A percentile compares a stretch with the other conserved stretches of the same genome.
These are phyloP conservation scores for Bufotes viridis DNA, from an alignment of 2,797 vertebrate genomes.

Conservation along the genomic window DNA sequence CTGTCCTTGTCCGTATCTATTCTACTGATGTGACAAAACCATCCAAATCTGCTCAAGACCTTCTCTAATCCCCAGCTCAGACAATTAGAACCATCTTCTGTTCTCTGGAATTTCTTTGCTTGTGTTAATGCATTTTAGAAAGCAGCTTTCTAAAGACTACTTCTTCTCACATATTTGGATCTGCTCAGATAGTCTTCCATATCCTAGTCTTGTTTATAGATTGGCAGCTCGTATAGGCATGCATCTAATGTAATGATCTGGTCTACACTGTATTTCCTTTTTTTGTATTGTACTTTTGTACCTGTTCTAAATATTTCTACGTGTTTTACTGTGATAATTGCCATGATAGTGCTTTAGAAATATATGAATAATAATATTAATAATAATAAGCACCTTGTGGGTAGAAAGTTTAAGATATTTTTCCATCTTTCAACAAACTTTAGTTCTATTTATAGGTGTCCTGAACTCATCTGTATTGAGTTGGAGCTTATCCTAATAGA, in stretches of 20 bases:
- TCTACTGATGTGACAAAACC: too few species aligned
- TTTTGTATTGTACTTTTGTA: not conserved
- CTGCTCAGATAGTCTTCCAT: not conserved
- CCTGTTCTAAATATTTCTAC: not conserved
- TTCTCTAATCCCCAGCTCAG: too few species aligned
- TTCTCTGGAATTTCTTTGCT: too few species aligned
- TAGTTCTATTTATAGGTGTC: not conserved
- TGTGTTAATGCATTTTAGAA: too few species aligned
- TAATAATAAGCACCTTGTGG: not conserved
- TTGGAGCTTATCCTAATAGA: constrained; percentile 28
- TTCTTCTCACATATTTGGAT: not conserved
- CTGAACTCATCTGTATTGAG: not conserved
- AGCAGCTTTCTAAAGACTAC: not conserved
- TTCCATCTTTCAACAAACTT: not conserved
- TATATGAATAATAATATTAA: not conserved
- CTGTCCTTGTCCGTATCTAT: too few species aligned
- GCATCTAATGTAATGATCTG: not conserved
- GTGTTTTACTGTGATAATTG: not conserved
- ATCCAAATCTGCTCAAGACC: too few species aligned
- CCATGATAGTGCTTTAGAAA: not conserved
- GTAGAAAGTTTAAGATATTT: constrained; percentile 7
- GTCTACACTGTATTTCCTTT: not conserved
- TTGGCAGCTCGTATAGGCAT: not conserved
- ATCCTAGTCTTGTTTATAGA: not conserved
- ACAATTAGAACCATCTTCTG: too few species aligned